Evolutionary conservation across 2,113 vertebrate species (phyloP), one percentile per base, ranked within the genome.

Genomic region (Scophthalmus maximus): DNA sequence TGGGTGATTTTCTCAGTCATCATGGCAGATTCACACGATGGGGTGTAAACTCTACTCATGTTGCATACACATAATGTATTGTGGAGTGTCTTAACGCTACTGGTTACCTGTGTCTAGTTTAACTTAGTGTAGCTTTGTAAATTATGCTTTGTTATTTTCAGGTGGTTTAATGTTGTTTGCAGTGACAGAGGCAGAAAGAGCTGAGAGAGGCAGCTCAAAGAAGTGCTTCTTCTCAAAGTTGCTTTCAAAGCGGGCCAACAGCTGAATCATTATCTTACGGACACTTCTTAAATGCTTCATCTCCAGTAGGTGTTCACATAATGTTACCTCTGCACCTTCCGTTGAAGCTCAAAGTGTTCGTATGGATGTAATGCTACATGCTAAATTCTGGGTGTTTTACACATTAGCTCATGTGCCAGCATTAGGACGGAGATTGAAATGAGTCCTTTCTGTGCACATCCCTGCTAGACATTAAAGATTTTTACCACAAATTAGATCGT

Each of bases 191-290:
- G 40, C 25, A 26, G 49, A 73, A 61, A 40, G 12, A 60, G 68
- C 55, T 66, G 61, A 71, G 49, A 61, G 60, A 66, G 47, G 49
- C 68, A 73, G 49, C 55, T 53, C 12, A 38, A 38, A 5, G 22
- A 26, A 9, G 49, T 20, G 49, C 49, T 44, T n/a, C 23, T 30
- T 60, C 67, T 26, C 56, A 26, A 62, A 62, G 49, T 27, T 57
- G 47, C 68, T 72, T 53, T 67, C 12, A 36, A 52, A 64, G 57
- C 70, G 64, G 7, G n/a, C 42, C 42, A n/a, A 8, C 17, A 18
- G 42, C 42, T 46, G 42, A 46, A n/a, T n/a, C 17, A 20, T 2
- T 38, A 62, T 60, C 62, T 8, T 29, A 49, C 32, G 44, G 34
- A 5, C 42, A 46, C 42, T 9, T 65, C 9, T 64, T 58, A 17